These are phyloP conservation scores for Myoxocephalus aenaeus DNA, from an alignment of 2,797 vertebrate species.

Conservation along the genomic window DNA sequence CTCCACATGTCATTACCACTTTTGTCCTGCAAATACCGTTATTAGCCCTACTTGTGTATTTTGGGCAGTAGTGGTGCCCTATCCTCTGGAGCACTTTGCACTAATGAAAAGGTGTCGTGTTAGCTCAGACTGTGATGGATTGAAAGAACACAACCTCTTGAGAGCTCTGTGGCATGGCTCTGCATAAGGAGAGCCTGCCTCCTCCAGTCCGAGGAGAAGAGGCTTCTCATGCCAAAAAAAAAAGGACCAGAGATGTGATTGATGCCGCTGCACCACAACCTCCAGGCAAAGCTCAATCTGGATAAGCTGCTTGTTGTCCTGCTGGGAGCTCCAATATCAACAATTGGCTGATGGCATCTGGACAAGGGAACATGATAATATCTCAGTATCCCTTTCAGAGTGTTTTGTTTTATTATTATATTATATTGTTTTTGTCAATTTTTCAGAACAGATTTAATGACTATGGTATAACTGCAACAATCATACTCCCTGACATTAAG, in stretches of 20 bases:
- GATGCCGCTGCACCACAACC: conserved; percentile 69
- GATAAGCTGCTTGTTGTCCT: conserved; percentile 51
- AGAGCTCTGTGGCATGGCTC: conserved; percentile 61
- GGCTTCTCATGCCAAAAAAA: conserved; percentile 52
- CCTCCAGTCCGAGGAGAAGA: conserved; percentile 30
- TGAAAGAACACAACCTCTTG: conserved; percentile 62
- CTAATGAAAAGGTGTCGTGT: conserved; percentile 77
- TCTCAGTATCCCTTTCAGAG: conserved; percentile 25
- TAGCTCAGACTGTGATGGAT: conserved; percentile 70
- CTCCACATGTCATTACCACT: conserved; percentile 26
- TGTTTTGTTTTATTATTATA: no score
- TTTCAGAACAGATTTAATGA: neutral
- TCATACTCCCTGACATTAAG: neutral
- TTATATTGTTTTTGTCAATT: neutral
- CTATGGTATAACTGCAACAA: neutral
- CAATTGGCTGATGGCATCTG: conserved; percentile 64
- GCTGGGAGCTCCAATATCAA: conserved; percentile 44
- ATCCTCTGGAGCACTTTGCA: conserved; percentile 69
- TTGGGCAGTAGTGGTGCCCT: conserved; percentile 3
- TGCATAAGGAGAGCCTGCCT: conserved; percentile 20
- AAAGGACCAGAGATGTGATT: conserved; percentile 67
- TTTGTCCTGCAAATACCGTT: conserved; percentile 25
- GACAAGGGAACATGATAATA: conserved; percentile 29
- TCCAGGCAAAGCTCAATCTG: conserved; percentile 57
- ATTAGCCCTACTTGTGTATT: conserved; percentile 23